phyloP scores from a whole-genome alignment of 2,797 vertebrate species.

The Cyclopterus lumpus region DNA sequence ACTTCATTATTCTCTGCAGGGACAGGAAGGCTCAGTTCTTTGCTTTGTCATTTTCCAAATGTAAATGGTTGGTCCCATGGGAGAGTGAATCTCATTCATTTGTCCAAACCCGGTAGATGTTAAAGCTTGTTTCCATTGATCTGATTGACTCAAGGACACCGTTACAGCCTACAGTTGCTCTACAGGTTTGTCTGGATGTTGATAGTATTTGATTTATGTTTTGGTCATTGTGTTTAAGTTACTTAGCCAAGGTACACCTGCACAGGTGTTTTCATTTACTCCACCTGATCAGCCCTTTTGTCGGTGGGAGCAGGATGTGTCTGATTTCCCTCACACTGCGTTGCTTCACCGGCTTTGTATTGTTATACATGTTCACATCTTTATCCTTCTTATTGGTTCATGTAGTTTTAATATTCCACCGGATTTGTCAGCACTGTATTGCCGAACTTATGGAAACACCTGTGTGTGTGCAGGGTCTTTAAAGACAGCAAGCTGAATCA shows the following conservation, averaged over 20 bases:
- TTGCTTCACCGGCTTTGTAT: no score
- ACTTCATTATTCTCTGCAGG: background rate
- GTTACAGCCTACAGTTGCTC: background rate
- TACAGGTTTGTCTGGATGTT: background rate
- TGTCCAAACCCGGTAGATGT: background rate
- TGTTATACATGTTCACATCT: background rate
- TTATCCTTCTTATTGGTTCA: background rate
- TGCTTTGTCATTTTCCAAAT: background rate
- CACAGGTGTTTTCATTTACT: background rate
- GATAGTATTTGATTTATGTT: background rate
- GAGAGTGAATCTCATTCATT: conserved; percentile 3
- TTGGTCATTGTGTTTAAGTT: background rate
- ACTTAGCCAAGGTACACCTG: background rate
- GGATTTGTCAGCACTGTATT: background rate
- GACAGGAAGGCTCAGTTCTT: background rate
- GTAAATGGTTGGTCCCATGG: background rate
- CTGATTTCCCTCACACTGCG: background rate
- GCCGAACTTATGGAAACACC: background rate
- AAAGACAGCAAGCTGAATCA: background rate
- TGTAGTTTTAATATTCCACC: background rate
- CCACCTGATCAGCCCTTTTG: background rate
- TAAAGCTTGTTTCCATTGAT: background rate
- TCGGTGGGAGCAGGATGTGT: background rate
- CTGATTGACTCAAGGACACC: background rate
- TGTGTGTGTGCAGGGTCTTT: background rate